Percentiles rank a stretch among this genome's conserved stretches.
phyloP scores from a whole-genome alignment of 1,140 invertebrate species.

The Zaprionus africanus region DNA sequence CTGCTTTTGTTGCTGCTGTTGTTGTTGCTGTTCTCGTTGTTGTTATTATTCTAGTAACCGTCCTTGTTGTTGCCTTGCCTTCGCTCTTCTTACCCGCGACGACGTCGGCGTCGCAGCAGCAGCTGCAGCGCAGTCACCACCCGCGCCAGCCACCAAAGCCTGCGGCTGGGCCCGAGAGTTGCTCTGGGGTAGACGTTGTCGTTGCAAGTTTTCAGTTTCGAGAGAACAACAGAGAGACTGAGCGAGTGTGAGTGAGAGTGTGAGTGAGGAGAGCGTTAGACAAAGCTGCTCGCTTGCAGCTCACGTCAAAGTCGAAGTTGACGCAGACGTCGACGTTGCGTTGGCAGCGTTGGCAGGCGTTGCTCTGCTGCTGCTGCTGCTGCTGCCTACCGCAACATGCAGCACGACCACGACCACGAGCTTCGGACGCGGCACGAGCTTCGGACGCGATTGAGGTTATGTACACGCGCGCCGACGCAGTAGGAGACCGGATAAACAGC shows the following conservation, averaged over 20 bases:
- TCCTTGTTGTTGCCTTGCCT: constrained; percentile 26
- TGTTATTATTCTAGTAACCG: constrained; percentile 2
- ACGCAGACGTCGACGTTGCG: constrained; percentile 36
- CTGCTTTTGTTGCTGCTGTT: constrained; percentile 21
- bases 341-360: constrained; percentile 21
- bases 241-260: constrained; percentile 2
- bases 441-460: constrained; percentile 65
- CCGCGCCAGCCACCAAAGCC: constrained; percentile 49
- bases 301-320: constrained; percentile 19
- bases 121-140: constrained; percentile 76
- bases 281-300: constrained; percentile 35
- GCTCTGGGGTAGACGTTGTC: constrained; percentile 33
- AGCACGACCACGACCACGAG: constrained; percentile 37
- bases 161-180: constrained; percentile 46
- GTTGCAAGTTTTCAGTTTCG: constrained; percentile 13
- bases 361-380: constrained; percentile 8
- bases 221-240: neutral
- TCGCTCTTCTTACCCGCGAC: constrained; percentile 41
- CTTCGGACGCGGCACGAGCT: constrained; percentile 13
- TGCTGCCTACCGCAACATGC: constrained; percentile 75
- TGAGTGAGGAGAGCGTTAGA: constrained; percentile 12
- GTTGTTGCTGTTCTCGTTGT: constrained; percentile 23
- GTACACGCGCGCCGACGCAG: constrained; percentile 74
- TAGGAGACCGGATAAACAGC: constrained; percentile 50
- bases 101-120: constrained; percentile 73